Base-by-base conservation (phyloP, 2,113 vertebrate genomes). In the Paramisgurnus dabryanus region DNA sequence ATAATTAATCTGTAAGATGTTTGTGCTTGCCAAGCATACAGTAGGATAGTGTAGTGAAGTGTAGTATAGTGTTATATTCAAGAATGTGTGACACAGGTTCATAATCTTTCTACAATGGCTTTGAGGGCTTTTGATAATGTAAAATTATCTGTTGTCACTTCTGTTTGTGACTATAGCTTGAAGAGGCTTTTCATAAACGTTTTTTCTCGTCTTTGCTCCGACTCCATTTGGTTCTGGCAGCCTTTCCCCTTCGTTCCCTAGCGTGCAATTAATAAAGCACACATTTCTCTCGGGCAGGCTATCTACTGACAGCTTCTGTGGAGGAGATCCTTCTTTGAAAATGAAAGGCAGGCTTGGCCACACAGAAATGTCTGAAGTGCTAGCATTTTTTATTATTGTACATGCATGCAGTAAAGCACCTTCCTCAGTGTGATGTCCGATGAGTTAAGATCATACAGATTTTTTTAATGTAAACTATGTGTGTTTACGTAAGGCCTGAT, bases 261-360 rank as follows among this genome's bases (percentile, higher is more conserved):
- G 53, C 34, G 50, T 67, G 63, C 69, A 79, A 83, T 83, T 74
- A 82, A 27, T 72, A 66, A 55, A 34, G 50, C 50, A 74, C 3
- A 12, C 67, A 22, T 43, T 71, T 66, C 61, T 74, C 18, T 55
- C 0, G 3, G 63, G 49, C 39, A 66, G 73, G 64, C 41, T 58
- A 5, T 55, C 17, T 61, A 67, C 39, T 12, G 69, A 53, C 43
- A 53, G 69, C 17, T 71, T 49, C 61, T 50, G 22, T 50, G 34
- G 43, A 73, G 67, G 45, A 57, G 50, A 27, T 60, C 17, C 27
- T 27, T 67, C 70, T 78, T 11, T 53, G 69, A 41, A 78, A 76
- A 60, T 47, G 18, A 4, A 7, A 43, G 68, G 72, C 50, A 72
- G 61, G 75, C 66, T 78, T 39, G 65, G 45, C 13, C 47, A 64